phyloP scores from a whole-genome alignment of 2,797 vertebrate genomes.

The Lophius americanus region DNA sequence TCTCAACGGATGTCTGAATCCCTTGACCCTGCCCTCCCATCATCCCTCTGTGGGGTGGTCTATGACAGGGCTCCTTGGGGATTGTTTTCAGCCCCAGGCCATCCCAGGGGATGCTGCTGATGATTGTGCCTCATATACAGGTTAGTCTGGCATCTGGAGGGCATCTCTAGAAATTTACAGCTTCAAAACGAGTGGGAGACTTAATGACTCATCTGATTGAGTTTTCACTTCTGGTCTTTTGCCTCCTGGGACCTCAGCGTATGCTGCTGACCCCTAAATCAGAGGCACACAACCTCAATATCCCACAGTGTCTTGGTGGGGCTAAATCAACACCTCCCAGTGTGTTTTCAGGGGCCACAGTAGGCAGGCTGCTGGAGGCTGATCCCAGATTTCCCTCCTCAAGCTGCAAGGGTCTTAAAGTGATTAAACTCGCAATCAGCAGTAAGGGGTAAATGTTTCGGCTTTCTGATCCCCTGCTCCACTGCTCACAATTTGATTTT shows the following conservation, averaged over 20 bases:
- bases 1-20: constrained; percentile 54
- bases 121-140: constrained; percentile 69
- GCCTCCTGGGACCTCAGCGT: constrained; percentile 46
- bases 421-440: constrained; percentile 75
- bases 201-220: constrained; percentile 72
- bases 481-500: constrained; percentile 52
- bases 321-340: constrained; percentile 76
- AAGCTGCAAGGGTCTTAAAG: constrained; percentile 70
- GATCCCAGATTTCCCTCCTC: constrained; percentile 75
- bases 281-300: constrained; percentile 43
- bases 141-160: constrained; percentile 55
- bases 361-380: constrained; percentile 63
- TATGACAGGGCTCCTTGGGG: constrained; percentile 24
- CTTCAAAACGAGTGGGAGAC: constrained; percentile 58
- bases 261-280: constrained; percentile 61
- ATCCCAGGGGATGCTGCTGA: constrained; percentile 61
- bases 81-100: constrained; percentile 39
- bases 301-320: constrained; percentile 61
- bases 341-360: constrained; percentile 72
- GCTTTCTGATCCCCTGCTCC: constrained; percentile 57
- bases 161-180: constrained; percentile 62
- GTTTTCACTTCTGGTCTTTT: constrained; percentile 55
- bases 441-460: constrained; percentile 69
- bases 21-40: constrained; percentile 53
- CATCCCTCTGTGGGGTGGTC: constrained; percentile 63